These are phyloP conservation scores for Misgurnus anguillicaudatus DNA, from an alignment of 2,113 vertebrate species.

Conservation along the genomic window DNA sequence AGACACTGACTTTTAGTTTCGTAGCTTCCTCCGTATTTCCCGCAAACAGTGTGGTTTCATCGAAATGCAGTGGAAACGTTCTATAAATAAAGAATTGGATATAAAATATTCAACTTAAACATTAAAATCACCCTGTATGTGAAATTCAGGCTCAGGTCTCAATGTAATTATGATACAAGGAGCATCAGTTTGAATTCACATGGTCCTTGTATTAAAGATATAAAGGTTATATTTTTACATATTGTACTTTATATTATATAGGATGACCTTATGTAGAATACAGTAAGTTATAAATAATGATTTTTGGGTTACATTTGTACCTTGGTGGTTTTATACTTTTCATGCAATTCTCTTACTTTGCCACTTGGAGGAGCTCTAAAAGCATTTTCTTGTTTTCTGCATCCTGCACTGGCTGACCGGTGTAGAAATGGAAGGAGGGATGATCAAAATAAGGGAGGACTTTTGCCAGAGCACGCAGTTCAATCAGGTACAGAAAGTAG, in stretches of 20 bases:
- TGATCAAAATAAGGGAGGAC: constrained; percentile 86
- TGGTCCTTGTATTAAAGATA: too few relatives aligned
- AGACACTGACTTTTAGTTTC: constrained; percentile 82
- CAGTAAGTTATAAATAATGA: too few relatives aligned
- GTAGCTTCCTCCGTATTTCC: constrained; percentile 85
- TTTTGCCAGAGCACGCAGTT: constrained; percentile 89
- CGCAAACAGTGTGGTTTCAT: constrained; percentile 89
- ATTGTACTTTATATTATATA: too few relatives aligned
- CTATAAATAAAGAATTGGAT: constrained; percentile 62
- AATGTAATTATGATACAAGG: too few relatives aligned
- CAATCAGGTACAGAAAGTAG: constrained; percentile 93
- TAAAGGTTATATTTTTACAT: too few relatives aligned
- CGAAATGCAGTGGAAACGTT: constrained; percentile 90
- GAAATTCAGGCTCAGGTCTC: too few relatives aligned
- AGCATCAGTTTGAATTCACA: too few relatives aligned
- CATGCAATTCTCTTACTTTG: constrained; percentile 76
- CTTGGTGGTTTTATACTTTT: not conserved
- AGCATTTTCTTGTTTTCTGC: constrained; percentile 74
- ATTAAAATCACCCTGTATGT: not conserved
- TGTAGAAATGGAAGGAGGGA: constrained; percentile 82
- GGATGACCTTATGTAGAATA: too few relatives aligned
- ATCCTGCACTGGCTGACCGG: constrained; percentile 77
- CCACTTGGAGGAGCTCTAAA: constrained; percentile 82
- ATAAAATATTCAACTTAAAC: too few relatives aligned
- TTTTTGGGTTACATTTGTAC: too few relatives aligned